Evolutionary conservation across 2,797 vertebrate genomes (phyloP).

Genomic region (Argentina silus): DNA sequence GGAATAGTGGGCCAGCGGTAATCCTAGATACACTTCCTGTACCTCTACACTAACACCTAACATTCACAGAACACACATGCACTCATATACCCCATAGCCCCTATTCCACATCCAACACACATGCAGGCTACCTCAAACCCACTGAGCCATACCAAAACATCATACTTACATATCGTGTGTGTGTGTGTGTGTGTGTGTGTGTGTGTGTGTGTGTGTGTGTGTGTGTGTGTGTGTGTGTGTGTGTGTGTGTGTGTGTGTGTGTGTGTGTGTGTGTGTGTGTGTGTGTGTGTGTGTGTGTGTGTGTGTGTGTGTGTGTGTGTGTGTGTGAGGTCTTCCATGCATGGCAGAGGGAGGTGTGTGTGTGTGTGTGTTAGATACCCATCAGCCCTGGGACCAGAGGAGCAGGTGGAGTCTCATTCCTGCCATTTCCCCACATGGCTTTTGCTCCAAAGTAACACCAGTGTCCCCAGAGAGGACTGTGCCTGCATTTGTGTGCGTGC

Average conservation of each 20-base stretch:
- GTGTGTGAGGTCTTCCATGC: not conserved
- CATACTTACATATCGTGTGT: no score
- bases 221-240: not conserved
- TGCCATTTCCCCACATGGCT: constrained; percentile 1
- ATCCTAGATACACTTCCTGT: constrained; percentile 34
- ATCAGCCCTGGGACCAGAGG: constrained; percentile 26
- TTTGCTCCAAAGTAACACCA: constrained; percentile 4
- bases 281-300: constrained; percentile 7
- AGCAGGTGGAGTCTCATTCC: constrained; percentile 49
- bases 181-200: constrained; percentile 4
- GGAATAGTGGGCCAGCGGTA: constrained; percentile 45
- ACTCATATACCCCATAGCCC: not conserved
- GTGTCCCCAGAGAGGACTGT: constrained; percentile 18
- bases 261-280: constrained; percentile 3
- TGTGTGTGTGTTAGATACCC: not conserved
- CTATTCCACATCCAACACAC: not conserved
- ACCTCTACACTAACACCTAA: constrained; percentile 14
- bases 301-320: not conserved
- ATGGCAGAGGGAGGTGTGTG: not conserved
- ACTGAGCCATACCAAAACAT: not conserved
- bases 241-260: not conserved
- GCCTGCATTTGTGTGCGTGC: no score
- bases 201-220: constrained; percentile 7
- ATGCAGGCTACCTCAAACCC: not conserved
- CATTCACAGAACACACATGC: not conserved